These are phyloP conservation scores for Phocoena phocoena DNA, from an alignment of 2,113 vertebrate species.

Conservation along the genomic window DNA sequence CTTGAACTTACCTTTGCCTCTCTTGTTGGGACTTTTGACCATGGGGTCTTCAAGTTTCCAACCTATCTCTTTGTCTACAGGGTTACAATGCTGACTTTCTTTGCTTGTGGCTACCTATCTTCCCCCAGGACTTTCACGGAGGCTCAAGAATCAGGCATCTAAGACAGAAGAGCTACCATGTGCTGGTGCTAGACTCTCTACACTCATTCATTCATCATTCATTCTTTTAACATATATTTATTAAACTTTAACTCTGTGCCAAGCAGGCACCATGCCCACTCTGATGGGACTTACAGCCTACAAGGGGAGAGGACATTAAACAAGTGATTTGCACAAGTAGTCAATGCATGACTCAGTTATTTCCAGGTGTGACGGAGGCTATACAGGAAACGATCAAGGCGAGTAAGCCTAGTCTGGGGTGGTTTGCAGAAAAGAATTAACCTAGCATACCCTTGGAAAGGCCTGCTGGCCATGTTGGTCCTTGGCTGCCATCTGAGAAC, in stretches of 20 bases:
- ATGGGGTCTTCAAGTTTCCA: background rate
- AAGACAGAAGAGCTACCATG: background rate
- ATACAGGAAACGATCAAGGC: background rate
- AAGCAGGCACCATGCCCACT: background rate
- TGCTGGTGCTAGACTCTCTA: background rate
- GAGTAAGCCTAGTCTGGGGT: background rate
- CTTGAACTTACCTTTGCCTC: background rate
- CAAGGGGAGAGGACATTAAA: background rate
- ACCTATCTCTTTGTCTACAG: too few species aligned
- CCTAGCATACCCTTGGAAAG: background rate
- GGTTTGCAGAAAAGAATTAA: background rate
- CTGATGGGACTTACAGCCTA: background rate
- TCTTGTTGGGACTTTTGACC: background rate
- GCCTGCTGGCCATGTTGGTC: background rate
- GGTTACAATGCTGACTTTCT: background rate
- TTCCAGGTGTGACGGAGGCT: background rate
- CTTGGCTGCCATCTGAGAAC: background rate
- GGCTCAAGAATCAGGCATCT: background rate
- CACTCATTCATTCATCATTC: background rate
- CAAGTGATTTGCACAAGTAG: background rate
- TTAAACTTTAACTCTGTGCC: background rate
- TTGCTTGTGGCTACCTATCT: background rate
- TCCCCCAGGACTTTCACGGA: background rate
- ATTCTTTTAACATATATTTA: rapidly evolving
- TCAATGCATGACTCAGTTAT: background rate